Base-by-base conservation (phyloP, 2,888 invertebrate species). In the Lamellibrachia satsuma region DNA sequence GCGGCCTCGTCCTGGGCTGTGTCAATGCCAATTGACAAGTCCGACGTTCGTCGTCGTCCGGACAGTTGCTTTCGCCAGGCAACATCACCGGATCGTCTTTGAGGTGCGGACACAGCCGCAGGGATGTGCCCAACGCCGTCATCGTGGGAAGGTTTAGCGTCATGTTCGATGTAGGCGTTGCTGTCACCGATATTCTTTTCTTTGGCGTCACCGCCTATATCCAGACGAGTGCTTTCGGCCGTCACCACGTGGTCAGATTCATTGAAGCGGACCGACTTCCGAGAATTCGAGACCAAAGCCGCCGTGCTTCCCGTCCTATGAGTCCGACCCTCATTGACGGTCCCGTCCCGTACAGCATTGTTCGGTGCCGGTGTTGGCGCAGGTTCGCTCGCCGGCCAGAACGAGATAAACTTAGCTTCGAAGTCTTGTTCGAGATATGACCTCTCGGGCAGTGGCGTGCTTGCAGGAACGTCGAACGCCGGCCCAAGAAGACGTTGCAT, bases 391-490 rank as follows among this genome's bases (percentile, higher is more conserved):
- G 75, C 6, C 75, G 75, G 75, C 75, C 75, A 75, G 75, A 75
- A 75, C 22, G 75, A 75, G 75, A 15, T 75, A n/a, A 75, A 75
- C n/a, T 15, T 75, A 15, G 75, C 75, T 6, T 75, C 75, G 75
- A 75, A 75, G 75, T 75, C 75, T n/a, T 75, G 75, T 75, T 75
- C 75, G 75, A 75, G 75, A 75, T 75, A 75, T n/a, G 75, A 75
- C 75, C 22, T 75, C 75, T 75, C 75, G 11, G 22, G 75, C 75
- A 75, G 75, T 75, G 75, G 75, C 4, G 75, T 75, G n/a, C 15
- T 15, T 6, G 75, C 75, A 0, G 15, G 22, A 6, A 15, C 75
- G 75, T 75, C 75, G 75, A 75, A 75, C 4, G 75, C 75, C 75
- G 75, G n/a, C 22, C 75, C 75, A 4, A 75, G 75, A 22, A 75